Conservation (phyloP, 2,888 invertebrate species). For the Notocelia uddmanniana region DNA sequence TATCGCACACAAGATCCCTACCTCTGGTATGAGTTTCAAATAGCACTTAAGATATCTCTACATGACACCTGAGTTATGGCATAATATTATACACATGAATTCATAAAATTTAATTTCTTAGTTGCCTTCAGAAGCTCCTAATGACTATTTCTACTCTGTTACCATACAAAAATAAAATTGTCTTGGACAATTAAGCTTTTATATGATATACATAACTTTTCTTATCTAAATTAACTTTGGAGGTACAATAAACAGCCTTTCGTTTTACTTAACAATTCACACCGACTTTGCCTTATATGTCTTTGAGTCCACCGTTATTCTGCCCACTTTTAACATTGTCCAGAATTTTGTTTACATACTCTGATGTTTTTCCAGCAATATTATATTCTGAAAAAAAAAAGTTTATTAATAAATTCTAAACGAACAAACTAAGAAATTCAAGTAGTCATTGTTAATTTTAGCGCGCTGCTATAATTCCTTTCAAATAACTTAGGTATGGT, state of each 20-base stretch:
- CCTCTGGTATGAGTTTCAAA: slow-evolving; percentile 28
- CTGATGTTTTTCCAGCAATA: slow-evolving; percentile 96
- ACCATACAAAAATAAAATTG: slow-evolving; percentile 82
- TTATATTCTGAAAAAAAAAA: slow-evolving; percentile 88
- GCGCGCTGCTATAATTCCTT: too few relatives aligned
- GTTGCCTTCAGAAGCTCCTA: slow-evolving; percentile 79
- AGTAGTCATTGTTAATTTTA: too few relatives aligned
- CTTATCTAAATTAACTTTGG: slow-evolving; percentile 81
- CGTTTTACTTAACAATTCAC: slow-evolving; percentile 73
- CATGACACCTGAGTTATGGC: slow-evolving; percentile 60
- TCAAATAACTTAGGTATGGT: too few relatives aligned
- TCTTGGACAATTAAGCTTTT: slow-evolving; percentile 77
- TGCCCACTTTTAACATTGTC: slow-evolving; percentile 94
- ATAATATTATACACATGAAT: slow-evolving; percentile 57
- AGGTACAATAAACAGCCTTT: slow-evolving; percentile 86
- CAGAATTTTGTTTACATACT: slow-evolving; percentile 96
- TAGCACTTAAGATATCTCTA: slow-evolving; percentile 41
- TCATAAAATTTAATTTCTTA: slow-evolving; percentile 57
- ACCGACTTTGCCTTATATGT: slow-evolving; percentile 81
- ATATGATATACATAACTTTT: slow-evolving; percentile 72
- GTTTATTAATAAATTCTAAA: too few relatives aligned
- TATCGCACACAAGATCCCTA: too few relatives aligned
- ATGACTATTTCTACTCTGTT: slow-evolving; percentile 70
- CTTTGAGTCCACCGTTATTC: slow-evolving; percentile 91
- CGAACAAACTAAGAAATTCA: too few relatives aligned